These are phyloP conservation scores for Gulo gulo DNA, from an alignment of 2,113 vertebrate genomes.

Conservation along the genomic window DNA sequence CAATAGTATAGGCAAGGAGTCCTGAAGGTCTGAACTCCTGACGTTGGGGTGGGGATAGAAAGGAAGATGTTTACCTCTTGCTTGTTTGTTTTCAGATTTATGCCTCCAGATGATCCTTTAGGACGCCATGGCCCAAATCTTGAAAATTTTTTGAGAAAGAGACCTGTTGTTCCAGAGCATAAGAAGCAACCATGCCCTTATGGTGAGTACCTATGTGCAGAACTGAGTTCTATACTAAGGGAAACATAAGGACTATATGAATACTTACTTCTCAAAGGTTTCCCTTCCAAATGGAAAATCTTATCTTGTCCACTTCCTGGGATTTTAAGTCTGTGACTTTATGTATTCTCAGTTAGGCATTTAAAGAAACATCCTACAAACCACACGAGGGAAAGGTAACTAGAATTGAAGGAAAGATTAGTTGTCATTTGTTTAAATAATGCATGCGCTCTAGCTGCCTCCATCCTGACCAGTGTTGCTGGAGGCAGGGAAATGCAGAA, in stretches of 20 bases:
- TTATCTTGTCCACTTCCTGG: not conserved
- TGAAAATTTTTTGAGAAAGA: conserved; percentile 97
- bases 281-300: conserved; percentile 39
- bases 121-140: conserved; percentile 98
- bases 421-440: conserved; percentile 44
- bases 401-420: conserved; percentile 30
- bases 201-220: conserved; percentile 85
- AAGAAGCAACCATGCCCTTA: conserved; percentile 99
- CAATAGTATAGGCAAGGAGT: not conserved
- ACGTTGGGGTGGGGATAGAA: not conserved
- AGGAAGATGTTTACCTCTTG: conserved; percentile 25
- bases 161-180: conserved; percentile 96
- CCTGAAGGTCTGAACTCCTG: not conserved
- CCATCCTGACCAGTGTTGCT: not conserved
- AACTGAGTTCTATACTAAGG: conserved; percentile 18
- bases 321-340: conserved; percentile 45
- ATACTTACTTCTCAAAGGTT: conserved; percentile 20
- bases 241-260: conserved; percentile 32
- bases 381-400: not conserved
- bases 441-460: not conserved
- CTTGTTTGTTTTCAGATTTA: conserved; percentile 87
- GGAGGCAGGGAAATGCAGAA: not conserved
- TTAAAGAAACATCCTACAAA: conserved; percentile 45
- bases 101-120: conserved; percentile 98
- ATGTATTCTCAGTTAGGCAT: conserved; percentile 6